Evolutionary conservation across 2,797 vertebrate species (phyloP).

Genomic region (Tympanoctomys barrerae): DNA sequence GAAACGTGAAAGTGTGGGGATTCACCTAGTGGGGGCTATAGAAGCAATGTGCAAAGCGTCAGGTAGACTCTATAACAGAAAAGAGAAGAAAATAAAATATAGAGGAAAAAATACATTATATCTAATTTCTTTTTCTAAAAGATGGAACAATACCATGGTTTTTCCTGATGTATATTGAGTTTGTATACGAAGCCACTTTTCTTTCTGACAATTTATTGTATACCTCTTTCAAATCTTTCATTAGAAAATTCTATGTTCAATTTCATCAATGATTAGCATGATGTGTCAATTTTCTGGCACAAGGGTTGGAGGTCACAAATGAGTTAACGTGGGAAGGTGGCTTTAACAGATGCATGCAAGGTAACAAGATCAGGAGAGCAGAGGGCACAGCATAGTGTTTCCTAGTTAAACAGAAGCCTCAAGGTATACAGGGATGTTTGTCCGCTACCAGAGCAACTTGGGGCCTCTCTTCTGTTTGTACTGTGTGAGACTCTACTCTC

Average conservation of each 20-base stretch:
- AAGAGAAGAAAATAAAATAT: neutral
- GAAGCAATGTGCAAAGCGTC: conserved; percentile 5
- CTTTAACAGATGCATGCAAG: conserved; percentile 24
- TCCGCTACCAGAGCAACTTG: neutral
- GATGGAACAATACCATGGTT: neutral
- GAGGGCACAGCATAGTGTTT: neutral
- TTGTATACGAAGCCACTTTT: conserved; percentile 34
- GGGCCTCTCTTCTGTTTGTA: neutral
- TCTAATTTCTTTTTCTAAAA: neutral
- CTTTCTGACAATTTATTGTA: conserved; percentile 45
- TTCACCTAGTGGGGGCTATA: conserved; percentile 13
- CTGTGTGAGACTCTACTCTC: neutral
- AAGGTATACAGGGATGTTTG: neutral
- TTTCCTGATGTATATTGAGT: neutral
- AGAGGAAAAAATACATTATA: neutral
- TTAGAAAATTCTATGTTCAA: conserved; percentile 32
- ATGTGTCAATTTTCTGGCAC: conserved; percentile 7
- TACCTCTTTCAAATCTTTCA: conserved; percentile 44
- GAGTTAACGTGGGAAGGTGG: conserved; percentile 48
- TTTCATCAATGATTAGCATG: conserved; percentile 62
- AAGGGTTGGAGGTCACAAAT: conserved; percentile 50
- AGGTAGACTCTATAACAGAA: neutral
- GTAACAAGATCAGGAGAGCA: conserved; percentile 37
- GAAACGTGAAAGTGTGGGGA: conserved; percentile 46
- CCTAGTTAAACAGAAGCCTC: neutral